Base-by-base conservation (phyloP, 92 coral and sea anemone species). In the Palythoa caribaeorum region DNA sequence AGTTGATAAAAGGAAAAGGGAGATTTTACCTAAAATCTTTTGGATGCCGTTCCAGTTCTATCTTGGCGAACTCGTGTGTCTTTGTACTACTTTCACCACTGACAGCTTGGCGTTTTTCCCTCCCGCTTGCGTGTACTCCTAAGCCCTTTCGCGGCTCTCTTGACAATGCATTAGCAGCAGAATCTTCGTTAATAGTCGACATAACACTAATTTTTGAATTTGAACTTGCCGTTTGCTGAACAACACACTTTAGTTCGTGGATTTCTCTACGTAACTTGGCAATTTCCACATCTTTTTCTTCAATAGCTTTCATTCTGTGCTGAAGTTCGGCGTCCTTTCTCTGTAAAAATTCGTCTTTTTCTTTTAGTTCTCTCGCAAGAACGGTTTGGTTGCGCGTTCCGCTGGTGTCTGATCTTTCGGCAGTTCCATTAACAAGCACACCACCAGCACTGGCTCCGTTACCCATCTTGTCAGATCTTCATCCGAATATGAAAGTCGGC, bases 71-170 rank as follows among this genome's bases (percentile, higher is more conserved):
- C 55, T 95, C 96, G 16, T 95, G 92, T 0, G 96, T 90, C 48
- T 92, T 95, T 1, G 99, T 90, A 59, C 97, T 95, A 85, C 99
- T 95, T 52, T 97, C 99, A 0, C 99, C 99, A 87, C 99, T 97
- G 3, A 97, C 99, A 0, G 99, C 99, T 80, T 94, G 98, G 60
- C 99, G 83, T 69, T 97, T 97, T 87, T 96, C 98, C 80, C 95
- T 97, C 77, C 86, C 71, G 55, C 95, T 94, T 2, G 74, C 17
- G 3, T 88, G 85, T 14, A 38, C 51, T 69, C 86, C 80, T 21
- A 51, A 76, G 53, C 53, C 47, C 57, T 73, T 87, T 37, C 55
- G 54, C 35, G 63, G 51, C 17, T 50, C 55, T 48, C 5, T 13
- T 15, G 59, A 50, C 2, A 86, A 39, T 10, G 72, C 54, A 47